phyloP scores from a whole-genome alignment of 2,888 invertebrate genomes.

The Catocala nupta region DNA sequence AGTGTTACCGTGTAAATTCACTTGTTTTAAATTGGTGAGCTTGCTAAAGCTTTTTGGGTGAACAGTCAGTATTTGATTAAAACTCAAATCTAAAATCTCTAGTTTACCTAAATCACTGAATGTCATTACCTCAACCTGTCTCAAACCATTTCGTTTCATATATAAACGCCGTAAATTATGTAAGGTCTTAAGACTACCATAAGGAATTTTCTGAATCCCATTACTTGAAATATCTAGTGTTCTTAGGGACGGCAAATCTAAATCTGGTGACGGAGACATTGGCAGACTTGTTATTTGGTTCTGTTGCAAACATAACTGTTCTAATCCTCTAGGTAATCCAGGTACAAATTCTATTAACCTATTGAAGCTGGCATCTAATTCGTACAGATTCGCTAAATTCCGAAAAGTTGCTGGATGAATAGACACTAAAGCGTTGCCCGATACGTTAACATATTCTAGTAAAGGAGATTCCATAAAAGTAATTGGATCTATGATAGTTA shows the following conservation, averaged over 20 bases:
- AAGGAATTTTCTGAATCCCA: constrained; percentile 90
- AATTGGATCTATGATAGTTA: constrained; percentile 90
- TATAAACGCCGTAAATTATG: constrained; percentile 90
- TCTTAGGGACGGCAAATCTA: constrained; percentile 91
- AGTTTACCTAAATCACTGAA: constrained; percentile 91
- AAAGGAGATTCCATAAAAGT: constrained; percentile 91
- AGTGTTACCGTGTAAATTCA: constrained; percentile 92
- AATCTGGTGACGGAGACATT: constrained; percentile 88
- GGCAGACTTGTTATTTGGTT: constrained; percentile 91
- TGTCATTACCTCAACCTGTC: constrained; percentile 89
- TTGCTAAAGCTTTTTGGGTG: constrained; percentile 89
- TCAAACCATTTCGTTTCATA: constrained; percentile 91
- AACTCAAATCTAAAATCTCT: constrained; percentile 91
- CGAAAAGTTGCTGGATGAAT: constrained; percentile 93
- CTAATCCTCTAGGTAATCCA: constrained; percentile 92
- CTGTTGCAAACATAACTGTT: constrained; percentile 90
- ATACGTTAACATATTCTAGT: constrained; percentile 93
- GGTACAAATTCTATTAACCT: constrained; percentile 91
- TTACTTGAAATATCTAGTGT: constrained; percentile 92
- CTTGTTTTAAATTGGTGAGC: constrained; percentile 88
- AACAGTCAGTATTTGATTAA: constrained; percentile 90
- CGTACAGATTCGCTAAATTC: constrained; percentile 91
- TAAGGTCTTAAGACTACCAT: constrained; percentile 89
- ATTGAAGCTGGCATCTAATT: constrained; percentile 92
- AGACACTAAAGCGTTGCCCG: constrained; percentile 90